Conservation (phyloP, 2,113 vertebrate genomes). For the Nothobranchius kuhntae region DNA sequence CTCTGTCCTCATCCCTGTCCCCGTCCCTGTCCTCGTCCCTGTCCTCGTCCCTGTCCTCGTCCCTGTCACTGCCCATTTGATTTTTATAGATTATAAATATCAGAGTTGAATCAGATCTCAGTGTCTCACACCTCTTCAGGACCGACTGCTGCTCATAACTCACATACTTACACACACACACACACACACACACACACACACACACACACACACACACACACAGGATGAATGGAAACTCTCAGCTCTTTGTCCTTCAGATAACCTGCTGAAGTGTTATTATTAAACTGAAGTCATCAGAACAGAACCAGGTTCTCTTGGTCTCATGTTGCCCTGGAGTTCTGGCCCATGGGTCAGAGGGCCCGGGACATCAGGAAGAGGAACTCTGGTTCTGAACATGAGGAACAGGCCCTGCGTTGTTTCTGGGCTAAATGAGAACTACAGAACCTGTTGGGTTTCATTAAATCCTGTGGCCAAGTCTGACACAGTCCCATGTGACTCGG, state of each 20-base stretch:
- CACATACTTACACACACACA: not conserved
- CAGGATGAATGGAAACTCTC: not conserved
- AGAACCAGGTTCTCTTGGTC: not conserved
- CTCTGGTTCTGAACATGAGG: too few species aligned
- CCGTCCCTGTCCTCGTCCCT: too few species aligned
- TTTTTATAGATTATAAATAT: conserved; percentile 23
- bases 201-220: not conserved
- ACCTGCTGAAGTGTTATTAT: not conserved
- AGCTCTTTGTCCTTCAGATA: not conserved
- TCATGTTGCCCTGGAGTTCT: not conserved
- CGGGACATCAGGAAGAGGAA: too few species aligned
- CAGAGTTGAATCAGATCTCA: conserved; percentile 7
- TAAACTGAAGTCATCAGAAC: not conserved
- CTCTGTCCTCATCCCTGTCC: too few species aligned
- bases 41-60: too few species aligned
- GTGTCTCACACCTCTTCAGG: conserved; percentile 23
- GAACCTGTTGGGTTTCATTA: too few species aligned
- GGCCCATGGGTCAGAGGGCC: too few species aligned
- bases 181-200: not conserved
- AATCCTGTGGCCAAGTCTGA: too few species aligned
- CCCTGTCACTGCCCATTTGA: too few species aligned
- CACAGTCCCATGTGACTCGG: too few species aligned
- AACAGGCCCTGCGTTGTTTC: too few species aligned
- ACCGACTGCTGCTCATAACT: not conserved
- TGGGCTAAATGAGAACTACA: too few species aligned